Percentiles rank a stretch among this genome's conserved stretches.
Conservation (phyloP, 2,113 vertebrate genomes). For the Ranitomeya variabilis region DNA sequence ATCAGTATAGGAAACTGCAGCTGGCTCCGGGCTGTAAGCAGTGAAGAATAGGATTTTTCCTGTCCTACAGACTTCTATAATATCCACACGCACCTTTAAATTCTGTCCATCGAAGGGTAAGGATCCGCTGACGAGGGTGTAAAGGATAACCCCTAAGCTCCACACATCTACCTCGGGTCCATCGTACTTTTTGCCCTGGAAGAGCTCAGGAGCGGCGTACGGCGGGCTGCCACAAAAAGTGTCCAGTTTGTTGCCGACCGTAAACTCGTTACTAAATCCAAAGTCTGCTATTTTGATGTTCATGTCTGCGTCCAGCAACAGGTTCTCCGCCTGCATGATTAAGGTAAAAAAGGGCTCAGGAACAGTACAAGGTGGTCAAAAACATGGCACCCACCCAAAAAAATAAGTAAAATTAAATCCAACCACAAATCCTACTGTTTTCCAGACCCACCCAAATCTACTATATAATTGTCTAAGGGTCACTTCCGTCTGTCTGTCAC, state of each 20-base stretch:
- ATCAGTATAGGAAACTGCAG: no score
- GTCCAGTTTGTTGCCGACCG: constrained; percentile 95
- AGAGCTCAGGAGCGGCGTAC: constrained; percentile 95
- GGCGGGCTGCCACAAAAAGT: constrained; percentile 98
- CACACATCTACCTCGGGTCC: constrained; percentile 97
- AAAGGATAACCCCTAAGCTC: constrained; percentile 98
- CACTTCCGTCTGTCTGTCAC: no score
- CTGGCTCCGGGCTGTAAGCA: no score
- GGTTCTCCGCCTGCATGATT: constrained; percentile 89
- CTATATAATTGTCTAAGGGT: no score
- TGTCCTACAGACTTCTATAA: no score
- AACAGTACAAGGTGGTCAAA: neutral
- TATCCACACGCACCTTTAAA: constrained; percentile 80
- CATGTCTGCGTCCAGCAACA: constrained; percentile 97
- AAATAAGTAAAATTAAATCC: no score
- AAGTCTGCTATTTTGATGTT: constrained; percentile 99
- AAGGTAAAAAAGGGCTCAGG: constrained; percentile 50
- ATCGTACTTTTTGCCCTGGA: constrained; percentile 98
- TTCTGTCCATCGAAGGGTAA: constrained; percentile 98
- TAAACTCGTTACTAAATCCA: constrained; percentile 98
- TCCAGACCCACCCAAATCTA: no score
- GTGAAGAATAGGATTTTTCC: no score
- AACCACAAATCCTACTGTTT: no score
- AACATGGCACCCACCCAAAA: neutral
- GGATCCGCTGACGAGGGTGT: constrained; percentile 96